These are phyloP conservation scores for Brotogeris chrysoptera DNA, from an alignment of 2,797 vertebrate species.

Conservation along the genomic window DNA sequence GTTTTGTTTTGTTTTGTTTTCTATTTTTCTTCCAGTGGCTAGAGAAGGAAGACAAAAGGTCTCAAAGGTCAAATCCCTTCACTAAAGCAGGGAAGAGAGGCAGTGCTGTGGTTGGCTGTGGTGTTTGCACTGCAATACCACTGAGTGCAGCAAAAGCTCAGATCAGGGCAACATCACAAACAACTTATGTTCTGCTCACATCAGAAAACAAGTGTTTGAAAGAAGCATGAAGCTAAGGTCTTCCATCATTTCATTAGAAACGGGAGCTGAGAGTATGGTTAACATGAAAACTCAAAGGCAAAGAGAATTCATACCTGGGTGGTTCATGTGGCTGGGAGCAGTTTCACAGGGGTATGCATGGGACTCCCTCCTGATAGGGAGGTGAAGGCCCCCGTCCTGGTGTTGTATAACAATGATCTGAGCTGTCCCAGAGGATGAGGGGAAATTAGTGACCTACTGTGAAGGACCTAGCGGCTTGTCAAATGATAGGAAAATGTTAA, in stretches of 20 bases:
- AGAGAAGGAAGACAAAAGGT: not conserved
- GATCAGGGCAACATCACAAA: not conserved
- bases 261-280: not conserved
- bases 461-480: not conserved
- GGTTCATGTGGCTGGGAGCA: fast-evolving
- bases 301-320: not conserved
- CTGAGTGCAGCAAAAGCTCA: not conserved
- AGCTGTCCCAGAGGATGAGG: not conserved
- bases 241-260: not conserved
- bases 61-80: not conserved
- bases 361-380: not conserved
- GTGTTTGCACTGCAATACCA: not conserved
- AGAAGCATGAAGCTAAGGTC: not conserved
- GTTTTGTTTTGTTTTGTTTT: not conserved
- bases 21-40: not conserved
- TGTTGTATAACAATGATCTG: not conserved
- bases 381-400: fast-evolving
- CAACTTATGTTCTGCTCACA: not conserved
- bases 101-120: not conserved
- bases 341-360: fast-evolving
- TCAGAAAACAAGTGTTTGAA: not conserved
- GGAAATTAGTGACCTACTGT: not conserved
- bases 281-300: not conserved
- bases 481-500: not conserved
- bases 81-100: not conserved